Evolutionary conservation across 2,888 invertebrate genomes (phyloP).

Genomic region (Megaustenia siamemsis): DNA sequence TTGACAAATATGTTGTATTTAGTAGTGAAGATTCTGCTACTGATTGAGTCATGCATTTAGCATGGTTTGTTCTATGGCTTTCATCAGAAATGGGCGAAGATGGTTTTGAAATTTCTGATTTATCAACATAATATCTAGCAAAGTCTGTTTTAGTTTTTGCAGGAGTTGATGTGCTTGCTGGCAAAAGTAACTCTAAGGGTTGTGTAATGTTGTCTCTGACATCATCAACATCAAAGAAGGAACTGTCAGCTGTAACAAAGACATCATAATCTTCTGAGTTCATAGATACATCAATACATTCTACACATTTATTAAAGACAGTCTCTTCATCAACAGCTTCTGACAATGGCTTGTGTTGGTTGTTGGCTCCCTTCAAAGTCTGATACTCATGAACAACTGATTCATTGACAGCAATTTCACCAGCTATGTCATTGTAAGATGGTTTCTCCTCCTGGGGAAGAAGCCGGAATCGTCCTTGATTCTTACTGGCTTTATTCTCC

Average conservation of each 20-base stretch:
- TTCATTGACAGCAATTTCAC: slow-evolving; percentile 47
- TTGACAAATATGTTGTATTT: background rate
- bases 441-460: slow-evolving; percentile 39
- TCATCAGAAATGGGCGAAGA: background rate
- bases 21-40: background rate
- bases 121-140: background rate
- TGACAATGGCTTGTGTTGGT: background rate
- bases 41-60: background rate
- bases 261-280: background rate
- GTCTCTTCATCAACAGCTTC: background rate
- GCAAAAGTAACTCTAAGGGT: slow-evolving; percentile 12
- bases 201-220: background rate
- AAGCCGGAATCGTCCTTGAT: slow-evolving; percentile 39
- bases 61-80: too few species aligned
- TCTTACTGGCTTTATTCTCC: slow-evolving; percentile 19
- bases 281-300: background rate
- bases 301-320: background rate
- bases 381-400: slow-evolving; percentile 1
- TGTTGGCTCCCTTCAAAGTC: background rate
- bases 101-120: background rate
- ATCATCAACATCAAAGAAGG: background rate
- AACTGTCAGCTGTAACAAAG: slow-evolving; percentile 31
- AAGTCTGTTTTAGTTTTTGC: background rate
- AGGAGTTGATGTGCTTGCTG: slow-evolving; percentile 39
- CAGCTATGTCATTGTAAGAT: slow-evolving; percentile 45